Evolutionary conservation across 37 sponge, comb jelly and placozoan genomes (phyloP), one percentile per base, ranked within the genome.

Genomic region (Halichondria panicea): DNA sequence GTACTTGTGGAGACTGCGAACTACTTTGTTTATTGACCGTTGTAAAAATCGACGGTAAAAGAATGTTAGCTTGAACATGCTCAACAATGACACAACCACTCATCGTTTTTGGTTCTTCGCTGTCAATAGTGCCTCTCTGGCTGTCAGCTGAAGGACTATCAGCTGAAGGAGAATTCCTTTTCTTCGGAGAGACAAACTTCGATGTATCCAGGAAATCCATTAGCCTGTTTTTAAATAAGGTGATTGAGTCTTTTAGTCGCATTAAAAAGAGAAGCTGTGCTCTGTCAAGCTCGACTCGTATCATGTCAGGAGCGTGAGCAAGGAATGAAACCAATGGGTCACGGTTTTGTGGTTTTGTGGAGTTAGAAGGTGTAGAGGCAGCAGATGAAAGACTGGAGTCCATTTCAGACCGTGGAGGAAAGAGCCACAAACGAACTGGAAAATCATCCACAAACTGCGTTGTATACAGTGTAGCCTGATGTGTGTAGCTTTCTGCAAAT

Each of bases 171-270:
- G 40, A 7, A 11, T 48, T 11, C 11, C 52, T 48, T 48, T 48
- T 48, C 38, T 11, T 56, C 50, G 38, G 22, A 3, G 32, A 34
- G 34, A 45, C 52, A 59, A 43, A 43, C 48, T 57, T 62, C 52
- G 52, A 15, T 38, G 57, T 56, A 5, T 56, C 73, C 2, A 87
- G 68, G 1, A 80, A 76, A 40, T 61, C 59, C 72, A 74, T 79
- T 13, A 83, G 44, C 0, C 68, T 32, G 42, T 8, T 52, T 50
- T 84, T 74, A 48, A 89, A 84, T 9, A 52, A 25, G 9, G 53
- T 74, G 55, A 89, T 67, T 5, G 90, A 89, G 25, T 89, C 90
- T 50, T 84, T 84, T 22, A 89, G 65, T 38, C 84, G 30, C 69
- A 89, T 55, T 4, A 89, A 30, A 19, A 83, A 84, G 31, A 89